These are phyloP conservation scores for Parapristionchus giblindavisi DNA, from an alignment of 2,888 invertebrate species.

Conservation along the genomic window DNA sequence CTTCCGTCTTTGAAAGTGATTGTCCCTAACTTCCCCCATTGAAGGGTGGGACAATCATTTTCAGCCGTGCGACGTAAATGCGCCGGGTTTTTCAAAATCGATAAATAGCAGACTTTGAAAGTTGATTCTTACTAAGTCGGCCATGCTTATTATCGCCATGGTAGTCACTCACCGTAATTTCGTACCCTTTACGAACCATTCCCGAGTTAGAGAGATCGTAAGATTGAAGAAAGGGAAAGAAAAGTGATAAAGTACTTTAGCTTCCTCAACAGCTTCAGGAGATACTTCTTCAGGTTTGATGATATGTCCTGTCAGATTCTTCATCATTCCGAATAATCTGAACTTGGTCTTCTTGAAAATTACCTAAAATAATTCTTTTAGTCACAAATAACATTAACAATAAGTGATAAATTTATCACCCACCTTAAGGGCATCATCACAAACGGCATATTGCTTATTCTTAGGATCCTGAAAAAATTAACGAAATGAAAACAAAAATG, in stretches of 20 bases:
- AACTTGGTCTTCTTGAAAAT: constrained; percentile 24
- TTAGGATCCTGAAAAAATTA: constrained; percentile 26
- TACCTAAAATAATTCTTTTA: neutral
- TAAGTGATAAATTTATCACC: neutral
- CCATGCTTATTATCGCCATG: too few relatives aligned
- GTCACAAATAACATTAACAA: neutral
- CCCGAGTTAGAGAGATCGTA: too few relatives aligned
- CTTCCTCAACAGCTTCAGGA: neutral
- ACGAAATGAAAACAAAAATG: neutral
- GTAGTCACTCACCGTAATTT: too few relatives aligned
- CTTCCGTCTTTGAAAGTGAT: too few relatives aligned
- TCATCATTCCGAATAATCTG: constrained; percentile 33
- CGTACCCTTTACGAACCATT: too few relatives aligned
- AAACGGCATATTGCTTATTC: constrained; percentile 18
- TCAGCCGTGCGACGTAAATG: too few relatives aligned
- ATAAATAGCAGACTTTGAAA: too few relatives aligned
- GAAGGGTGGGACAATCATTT: too few relatives aligned
- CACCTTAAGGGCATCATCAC: constrained; percentile 28
- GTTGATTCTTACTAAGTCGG: too few relatives aligned
- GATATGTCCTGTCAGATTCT: neutral
- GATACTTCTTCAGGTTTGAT: constrained; percentile 13
- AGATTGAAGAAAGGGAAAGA: neutral
- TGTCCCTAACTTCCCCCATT: too few relatives aligned
- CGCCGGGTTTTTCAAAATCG: too few relatives aligned
- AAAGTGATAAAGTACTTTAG: neutral